Base-by-base conservation (phyloP, 1,140 invertebrate species). In the Rhyzopertha dominica region DNA sequence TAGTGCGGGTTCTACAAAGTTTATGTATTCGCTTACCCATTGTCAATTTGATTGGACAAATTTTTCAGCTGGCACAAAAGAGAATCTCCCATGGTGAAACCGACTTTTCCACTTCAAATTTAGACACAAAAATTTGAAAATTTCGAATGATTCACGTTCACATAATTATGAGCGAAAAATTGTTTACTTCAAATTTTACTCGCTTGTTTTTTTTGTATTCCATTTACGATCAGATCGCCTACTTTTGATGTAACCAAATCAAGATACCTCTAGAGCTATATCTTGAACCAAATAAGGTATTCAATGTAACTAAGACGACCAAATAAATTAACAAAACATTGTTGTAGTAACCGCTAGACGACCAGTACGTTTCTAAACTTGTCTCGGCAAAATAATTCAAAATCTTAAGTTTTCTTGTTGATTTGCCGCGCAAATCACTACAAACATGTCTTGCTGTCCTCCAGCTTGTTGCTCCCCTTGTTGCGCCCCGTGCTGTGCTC, bases 41-140 rank as follows among this genome's bases (percentile, higher is more conserved):
- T 49, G 14, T 51, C 56, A 31, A 56, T 53, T 43, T 49, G 45
- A 4, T 49, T 31, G 10, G 56, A 37, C 8, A 56, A 29, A 17
- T 48, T 23, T 40, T 47, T 55, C 7, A 58, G 24, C 30, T 51
- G 44, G n/a, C 35, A 20, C 4, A 58, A 34, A n/a, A 58, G 31
- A 10, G 24, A 25, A 7, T 5, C 19, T 18, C 29, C 18, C 17
- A 13, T 10, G 1, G 22, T n/a, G 25, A 40, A 14, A 18, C 23
- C 38, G 31, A 36, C 28, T 37, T 42, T 42, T 44, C 8, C 30
- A 25, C 23, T 36, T 18, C 8, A 29, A 36, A 36, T 37, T 36
- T 28, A 2, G 16, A 25, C 14, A 44, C 41, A 16, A 43, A 34
- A 43, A 43, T 34, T 43, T 43, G 12, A 12, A 35, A 35, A 34